Percentiles rank a stretch among this genome's conserved stretches.
These are phyloP conservation scores for Arrhamphus sclerolepis DNA, from an alignment of 2,797 vertebrate genomes.

Conservation along the genomic window DNA sequence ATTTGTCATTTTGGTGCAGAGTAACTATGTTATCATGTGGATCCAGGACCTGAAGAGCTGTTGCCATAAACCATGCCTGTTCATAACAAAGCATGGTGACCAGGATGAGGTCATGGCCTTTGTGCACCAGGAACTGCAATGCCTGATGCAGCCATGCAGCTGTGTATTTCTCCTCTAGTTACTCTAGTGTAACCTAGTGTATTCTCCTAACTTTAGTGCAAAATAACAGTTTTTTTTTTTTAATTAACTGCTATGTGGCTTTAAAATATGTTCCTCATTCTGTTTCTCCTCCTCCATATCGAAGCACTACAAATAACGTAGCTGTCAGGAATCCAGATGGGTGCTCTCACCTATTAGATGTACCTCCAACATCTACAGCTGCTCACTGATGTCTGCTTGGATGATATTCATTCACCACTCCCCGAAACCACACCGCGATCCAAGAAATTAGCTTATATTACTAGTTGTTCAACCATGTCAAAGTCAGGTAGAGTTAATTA, in stretches of 20 bases:
- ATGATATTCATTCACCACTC: conserved; percentile 13
- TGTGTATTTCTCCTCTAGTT: too few species aligned
- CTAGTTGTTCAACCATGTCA: conserved; percentile 48
- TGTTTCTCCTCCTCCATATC: background rate
- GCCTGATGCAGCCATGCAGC: too few species aligned
- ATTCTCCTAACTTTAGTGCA: too few species aligned
- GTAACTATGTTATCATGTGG: background rate
- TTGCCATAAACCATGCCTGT: background rate
- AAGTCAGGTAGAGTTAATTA: conserved; percentile 65
- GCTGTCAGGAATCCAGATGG: conserved; percentile 42
- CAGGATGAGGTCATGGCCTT: too few species aligned
- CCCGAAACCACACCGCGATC: conserved; percentile 36
- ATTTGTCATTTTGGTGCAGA: background rate
- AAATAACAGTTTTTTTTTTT: too few species aligned
- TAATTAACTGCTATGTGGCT: too few species aligned
- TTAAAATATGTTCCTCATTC: too few species aligned
- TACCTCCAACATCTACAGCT: conserved; percentile 7
- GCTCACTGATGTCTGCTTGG: conserved; percentile 9
- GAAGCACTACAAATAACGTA: conserved; percentile 26
- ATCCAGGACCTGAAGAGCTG: background rate
- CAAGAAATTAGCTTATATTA: conserved; percentile 54
- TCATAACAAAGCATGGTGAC: background rate
- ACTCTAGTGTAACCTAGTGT: too few species aligned
- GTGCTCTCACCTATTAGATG: background rate
- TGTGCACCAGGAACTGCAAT: too few species aligned